Evolutionary conservation across 2,113 vertebrate genomes (phyloP).

Genomic region (Tor tambroides): DNA sequence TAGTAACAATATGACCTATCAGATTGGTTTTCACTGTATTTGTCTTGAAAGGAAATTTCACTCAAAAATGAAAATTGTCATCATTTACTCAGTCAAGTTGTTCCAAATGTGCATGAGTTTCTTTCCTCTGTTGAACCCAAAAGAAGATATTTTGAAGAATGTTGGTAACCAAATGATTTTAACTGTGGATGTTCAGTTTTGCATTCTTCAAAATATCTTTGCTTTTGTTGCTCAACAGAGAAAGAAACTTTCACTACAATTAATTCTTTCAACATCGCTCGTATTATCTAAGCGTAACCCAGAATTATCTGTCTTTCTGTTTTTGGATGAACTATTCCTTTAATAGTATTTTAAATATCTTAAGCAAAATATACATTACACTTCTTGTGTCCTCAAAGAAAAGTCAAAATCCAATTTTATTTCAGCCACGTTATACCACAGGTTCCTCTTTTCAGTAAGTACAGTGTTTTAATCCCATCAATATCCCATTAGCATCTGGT

Average conservation of each 20-base stretch:
- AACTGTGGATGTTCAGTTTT: too few relatives aligned
- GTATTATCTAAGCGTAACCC: too few relatives aligned
- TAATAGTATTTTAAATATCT: background rate
- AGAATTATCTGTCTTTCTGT: too few relatives aligned
- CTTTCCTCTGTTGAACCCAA: too few relatives aligned
- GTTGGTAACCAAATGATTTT: too few relatives aligned
- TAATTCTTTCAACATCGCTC: too few relatives aligned
- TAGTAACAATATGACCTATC: background rate
- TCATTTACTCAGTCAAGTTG: background rate
- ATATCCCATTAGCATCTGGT: slow-evolving; percentile 80
- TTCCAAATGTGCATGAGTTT: too few relatives aligned
- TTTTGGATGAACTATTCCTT: too few relatives aligned
- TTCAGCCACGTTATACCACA: slow-evolving; percentile 40
- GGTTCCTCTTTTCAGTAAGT: slow-evolving; percentile 68
- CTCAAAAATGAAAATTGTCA: background rate
- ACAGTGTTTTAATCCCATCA: slow-evolving; percentile 78
- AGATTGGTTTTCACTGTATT: background rate
- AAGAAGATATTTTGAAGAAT: too few relatives aligned
- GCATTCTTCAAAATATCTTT: too few relatives aligned
- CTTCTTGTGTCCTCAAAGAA: background rate
- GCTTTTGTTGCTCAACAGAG: too few relatives aligned
- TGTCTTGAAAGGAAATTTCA: background rate
- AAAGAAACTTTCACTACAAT: too few relatives aligned
- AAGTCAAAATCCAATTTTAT: slow-evolving; percentile 35
- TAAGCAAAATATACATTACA: background rate